These are phyloP conservation scores for Cryptosula pallasiana DNA, from an alignment of 2,888 invertebrate genomes.

Conservation along the genomic window DNA sequence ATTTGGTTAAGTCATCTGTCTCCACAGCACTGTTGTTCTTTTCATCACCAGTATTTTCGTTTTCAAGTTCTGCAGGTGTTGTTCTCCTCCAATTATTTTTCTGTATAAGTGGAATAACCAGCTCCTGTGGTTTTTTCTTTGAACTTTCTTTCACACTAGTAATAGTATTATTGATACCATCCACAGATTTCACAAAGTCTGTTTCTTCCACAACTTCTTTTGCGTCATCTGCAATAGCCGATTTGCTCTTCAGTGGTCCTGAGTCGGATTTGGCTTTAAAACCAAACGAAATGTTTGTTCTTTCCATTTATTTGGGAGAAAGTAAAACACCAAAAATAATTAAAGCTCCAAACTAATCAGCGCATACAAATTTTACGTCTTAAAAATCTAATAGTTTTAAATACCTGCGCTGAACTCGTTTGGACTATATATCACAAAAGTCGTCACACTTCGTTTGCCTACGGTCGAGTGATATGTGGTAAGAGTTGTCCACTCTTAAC, in stretches of 20 bases:
- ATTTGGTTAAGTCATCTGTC: background rate
- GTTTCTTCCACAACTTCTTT: background rate
- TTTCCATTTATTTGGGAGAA: background rate
- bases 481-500: too few species aligned
- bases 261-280: conserved; percentile 4
- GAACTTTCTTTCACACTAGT: background rate
- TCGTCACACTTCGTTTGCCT: too few species aligned
- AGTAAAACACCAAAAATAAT: too few species aligned
- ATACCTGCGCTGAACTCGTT: background rate
- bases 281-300: background rate
- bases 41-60: background rate
- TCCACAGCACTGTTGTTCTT: background rate
- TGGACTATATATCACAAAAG: background rate
- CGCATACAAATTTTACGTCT: background rate
- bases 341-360: background rate
- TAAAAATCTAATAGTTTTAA: background rate
- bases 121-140: background rate
- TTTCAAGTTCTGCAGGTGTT: background rate
- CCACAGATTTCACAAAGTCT: background rate
- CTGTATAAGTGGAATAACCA: conserved; percentile 22
- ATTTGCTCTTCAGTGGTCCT: background rate
- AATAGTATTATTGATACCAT: background rate
- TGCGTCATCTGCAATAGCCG: background rate
- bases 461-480: too few species aligned
- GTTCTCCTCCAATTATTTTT: background rate